Evolutionary conservation across 2,888 invertebrate species (phyloP).

Genomic region (Chaetogeoica ovagalla): DNA sequence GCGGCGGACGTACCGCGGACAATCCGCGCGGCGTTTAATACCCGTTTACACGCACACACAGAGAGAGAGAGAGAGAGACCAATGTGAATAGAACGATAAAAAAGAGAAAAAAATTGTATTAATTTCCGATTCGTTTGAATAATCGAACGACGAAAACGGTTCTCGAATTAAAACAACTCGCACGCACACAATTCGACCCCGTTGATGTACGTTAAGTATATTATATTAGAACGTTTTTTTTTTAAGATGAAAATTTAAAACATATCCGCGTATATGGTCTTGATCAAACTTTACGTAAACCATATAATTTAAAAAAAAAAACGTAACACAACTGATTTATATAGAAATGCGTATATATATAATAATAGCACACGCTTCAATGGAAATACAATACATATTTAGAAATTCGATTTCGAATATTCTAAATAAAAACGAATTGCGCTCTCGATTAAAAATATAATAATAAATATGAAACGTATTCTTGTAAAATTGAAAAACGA

Average conservation of each 20-base stretch:
- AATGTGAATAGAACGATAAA: background rate
- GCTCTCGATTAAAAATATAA: background rate
- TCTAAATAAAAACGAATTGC: background rate
- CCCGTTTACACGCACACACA: too few species aligned
- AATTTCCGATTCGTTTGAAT: slow-evolving; percentile 31
- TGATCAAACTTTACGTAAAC: background rate
- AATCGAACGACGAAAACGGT: background rate
- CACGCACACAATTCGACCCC: background rate
- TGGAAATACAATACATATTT: background rate
- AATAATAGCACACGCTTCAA: too few species aligned
- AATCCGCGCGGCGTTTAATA: background rate
- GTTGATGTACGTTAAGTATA: too few species aligned
- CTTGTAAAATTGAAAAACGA: too few species aligned
- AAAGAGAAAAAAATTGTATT: too few species aligned
- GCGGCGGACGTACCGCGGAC: background rate
- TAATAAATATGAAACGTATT: background rate
- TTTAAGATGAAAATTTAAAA: background rate
- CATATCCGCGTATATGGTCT: background rate
- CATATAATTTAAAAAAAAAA: background rate
- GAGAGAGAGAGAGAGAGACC: too few species aligned
- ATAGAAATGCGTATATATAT: too few species aligned
- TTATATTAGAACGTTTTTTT: too few species aligned
- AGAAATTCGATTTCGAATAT: background rate
- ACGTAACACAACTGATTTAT: background rate
- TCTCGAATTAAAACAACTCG: background rate